phyloP scores from a whole-genome alignment of 2,888 invertebrate species.

The Apeira syringaria region DNA sequence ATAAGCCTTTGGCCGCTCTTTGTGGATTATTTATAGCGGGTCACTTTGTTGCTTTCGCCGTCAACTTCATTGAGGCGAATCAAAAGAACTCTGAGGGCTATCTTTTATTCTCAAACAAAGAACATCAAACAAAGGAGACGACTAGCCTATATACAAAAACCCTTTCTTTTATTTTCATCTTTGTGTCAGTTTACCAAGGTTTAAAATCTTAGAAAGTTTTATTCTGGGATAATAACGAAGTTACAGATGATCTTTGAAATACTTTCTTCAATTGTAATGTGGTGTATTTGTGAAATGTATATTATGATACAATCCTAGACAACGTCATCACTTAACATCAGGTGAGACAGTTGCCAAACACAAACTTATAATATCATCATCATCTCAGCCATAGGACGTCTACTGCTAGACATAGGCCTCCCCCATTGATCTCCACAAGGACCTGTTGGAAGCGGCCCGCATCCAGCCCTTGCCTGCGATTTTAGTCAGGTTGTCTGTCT shows the following conservation, averaged over 20 bases:
- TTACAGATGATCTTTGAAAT: conserved; percentile 12
- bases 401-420: too few relatives aligned
- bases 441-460: too few relatives aligned
- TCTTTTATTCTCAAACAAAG: conserved; percentile 31
- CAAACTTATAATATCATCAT: too few relatives aligned
- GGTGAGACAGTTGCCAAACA: too few relatives aligned
- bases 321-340: too few relatives aligned
- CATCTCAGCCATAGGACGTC: too few relatives aligned
- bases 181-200: conserved; percentile 2
- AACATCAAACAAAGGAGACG: conserved; percentile 32
- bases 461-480: too few relatives aligned
- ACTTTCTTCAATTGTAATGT: conserved; percentile 7
- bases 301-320: too few relatives aligned
- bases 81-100: conserved; percentile 21
- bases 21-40: conserved; percentile 10
- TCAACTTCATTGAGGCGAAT: conserved; percentile 22
- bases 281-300: too few relatives aligned
- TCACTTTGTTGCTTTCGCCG: conserved; percentile 18
- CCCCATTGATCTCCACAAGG: too few relatives aligned
- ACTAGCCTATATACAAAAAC: conserved; percentile 16
- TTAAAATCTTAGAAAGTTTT: conserved; percentile 2
- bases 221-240: conserved; percentile 5
- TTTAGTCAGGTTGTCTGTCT: too few relatives aligned
- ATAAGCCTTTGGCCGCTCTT: conserved; percentile 5
- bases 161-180: conserved; percentile 10